These are phyloP conservation scores for Epinotia bilunana DNA, from an alignment of 2,888 invertebrate genomes.

Conservation along the genomic window DNA sequence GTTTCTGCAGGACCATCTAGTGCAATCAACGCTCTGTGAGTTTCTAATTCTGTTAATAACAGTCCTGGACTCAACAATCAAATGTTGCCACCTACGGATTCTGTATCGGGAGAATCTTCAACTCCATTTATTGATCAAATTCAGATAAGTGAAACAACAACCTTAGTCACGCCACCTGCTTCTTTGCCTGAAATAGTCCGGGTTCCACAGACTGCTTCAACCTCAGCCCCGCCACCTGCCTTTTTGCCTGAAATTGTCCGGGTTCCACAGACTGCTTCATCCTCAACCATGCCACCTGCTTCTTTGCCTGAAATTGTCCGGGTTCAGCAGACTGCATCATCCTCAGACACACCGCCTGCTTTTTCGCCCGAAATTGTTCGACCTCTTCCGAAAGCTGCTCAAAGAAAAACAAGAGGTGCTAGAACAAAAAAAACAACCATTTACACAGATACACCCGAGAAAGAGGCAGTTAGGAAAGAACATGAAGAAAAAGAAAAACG, in stretches of 20 bases:
- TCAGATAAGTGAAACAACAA: no score
- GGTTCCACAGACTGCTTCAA: no score
- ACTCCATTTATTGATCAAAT: no score
- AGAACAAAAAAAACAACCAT: conserved; percentile 45
- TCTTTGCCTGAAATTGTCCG: no score
- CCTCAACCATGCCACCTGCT: no score
- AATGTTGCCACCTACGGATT: not conserved
- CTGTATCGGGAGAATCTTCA: not conserved
- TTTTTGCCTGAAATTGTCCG: no score
- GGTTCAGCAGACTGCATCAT: no score
- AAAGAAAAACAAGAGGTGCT: conserved; percentile 36
- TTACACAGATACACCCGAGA: conserved; percentile 50
- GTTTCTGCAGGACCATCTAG: not conserved
- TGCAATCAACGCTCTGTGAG: no score
- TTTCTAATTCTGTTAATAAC: not conserved
- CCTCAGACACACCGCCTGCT: conserved; percentile 24
- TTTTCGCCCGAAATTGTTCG: conserved; percentile 43
- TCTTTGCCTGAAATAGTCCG: no score
- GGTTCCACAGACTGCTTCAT: no score
- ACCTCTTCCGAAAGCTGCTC: conserved; percentile 36
- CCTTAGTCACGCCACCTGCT: no score
- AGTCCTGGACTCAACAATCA: not conserved
- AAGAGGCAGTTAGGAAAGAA: conserved; percentile 48
- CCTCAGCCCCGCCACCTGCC: no score
- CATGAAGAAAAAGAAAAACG: conserved; percentile 36